phyloP scores from a whole-genome alignment of 2,888 invertebrate species.

The Anodontia alba region DNA sequence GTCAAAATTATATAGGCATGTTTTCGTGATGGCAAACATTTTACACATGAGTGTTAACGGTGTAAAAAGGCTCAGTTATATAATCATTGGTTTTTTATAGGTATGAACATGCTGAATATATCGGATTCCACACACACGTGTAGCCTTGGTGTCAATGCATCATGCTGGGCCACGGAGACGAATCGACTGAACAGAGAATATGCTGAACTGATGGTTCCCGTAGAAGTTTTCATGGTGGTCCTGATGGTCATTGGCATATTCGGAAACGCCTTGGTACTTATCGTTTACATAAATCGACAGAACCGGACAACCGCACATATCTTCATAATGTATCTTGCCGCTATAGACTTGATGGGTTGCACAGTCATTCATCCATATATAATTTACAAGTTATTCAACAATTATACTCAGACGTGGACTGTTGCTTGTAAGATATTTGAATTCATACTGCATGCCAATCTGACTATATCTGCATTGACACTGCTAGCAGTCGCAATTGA shows the following conservation, averaged over 20 bases:
- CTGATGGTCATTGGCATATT: slow-evolving; percentile 53
- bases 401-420: slow-evolving; percentile 54
- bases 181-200: slow-evolving; percentile 19
- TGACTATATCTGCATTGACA: slow-evolving; percentile 46
- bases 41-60: no score
- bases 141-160: not conserved
- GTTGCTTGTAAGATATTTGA: slow-evolving; percentile 63
- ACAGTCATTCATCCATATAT: slow-evolving; percentile 64
- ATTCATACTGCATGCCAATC: slow-evolving; percentile 57
- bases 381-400: slow-evolving; percentile 58
- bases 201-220: slow-evolving; percentile 32
- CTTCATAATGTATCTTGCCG: slow-evolving; percentile 61
- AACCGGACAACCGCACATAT: slow-evolving; percentile 51
- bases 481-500: slow-evolving; percentile 63
- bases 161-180: slow-evolving; percentile 30
- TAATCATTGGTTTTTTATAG: no score
- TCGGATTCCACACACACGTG: not conserved
- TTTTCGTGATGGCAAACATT: no score
- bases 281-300: slow-evolving; percentile 47
- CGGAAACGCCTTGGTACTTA: slow-evolving; percentile 64
- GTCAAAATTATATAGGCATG: no score
- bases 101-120: not conserved
- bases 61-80: no score
- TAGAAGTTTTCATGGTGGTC: slow-evolving; percentile 58
- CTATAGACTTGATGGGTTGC: slow-evolving; percentile 60